Evolutionary conservation across 2,888 invertebrate species (phyloP).

Genomic region (Chymomyza procnemis): DNA sequence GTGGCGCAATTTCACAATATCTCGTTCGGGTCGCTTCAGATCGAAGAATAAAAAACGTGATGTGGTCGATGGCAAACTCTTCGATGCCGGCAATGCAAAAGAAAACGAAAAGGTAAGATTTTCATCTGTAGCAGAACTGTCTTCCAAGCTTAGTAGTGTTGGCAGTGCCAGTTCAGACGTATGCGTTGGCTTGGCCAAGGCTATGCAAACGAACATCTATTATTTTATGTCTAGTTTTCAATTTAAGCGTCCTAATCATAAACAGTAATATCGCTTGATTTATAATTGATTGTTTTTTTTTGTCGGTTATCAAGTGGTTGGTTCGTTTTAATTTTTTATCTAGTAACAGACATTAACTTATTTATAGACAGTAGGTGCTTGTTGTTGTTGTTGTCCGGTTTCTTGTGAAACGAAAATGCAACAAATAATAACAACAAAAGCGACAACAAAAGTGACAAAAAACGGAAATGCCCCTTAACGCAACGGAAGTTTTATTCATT

Average conservation of each 20-base stretch:
- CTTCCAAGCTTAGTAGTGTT: no score
- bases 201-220: no score
- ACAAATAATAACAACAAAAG: conserved; percentile 22
- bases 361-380: conserved; percentile 12
- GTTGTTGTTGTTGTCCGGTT: conserved; percentile 19
- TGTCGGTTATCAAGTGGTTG: no score
- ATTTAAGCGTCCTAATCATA: no score
- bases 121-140: background rate
- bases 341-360: conserved; percentile 15
- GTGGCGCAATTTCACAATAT: conserved; percentile 80
- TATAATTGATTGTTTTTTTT: conserved; percentile 10
- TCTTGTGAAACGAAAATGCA: conserved; percentile 23
- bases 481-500: conserved; percentile 53
- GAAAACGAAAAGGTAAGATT: conserved; percentile 31
- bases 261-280: conserved; percentile 28
- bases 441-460: no score
- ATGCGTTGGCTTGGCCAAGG: no score
- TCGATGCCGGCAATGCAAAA: conserved; percentile 71
- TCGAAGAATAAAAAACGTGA: conserved; percentile 81
- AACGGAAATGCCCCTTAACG: conserved; percentile 58
- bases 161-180: no score
- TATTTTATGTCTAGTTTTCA: no score
- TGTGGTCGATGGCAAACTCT: conserved; percentile 80
- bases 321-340: conserved; percentile 16
- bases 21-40: conserved; percentile 82